These are phyloP conservation scores for Trachymyrmex septentrionalis DNA, from an alignment of 1,140 invertebrate genomes.

Conservation along the genomic window DNA sequence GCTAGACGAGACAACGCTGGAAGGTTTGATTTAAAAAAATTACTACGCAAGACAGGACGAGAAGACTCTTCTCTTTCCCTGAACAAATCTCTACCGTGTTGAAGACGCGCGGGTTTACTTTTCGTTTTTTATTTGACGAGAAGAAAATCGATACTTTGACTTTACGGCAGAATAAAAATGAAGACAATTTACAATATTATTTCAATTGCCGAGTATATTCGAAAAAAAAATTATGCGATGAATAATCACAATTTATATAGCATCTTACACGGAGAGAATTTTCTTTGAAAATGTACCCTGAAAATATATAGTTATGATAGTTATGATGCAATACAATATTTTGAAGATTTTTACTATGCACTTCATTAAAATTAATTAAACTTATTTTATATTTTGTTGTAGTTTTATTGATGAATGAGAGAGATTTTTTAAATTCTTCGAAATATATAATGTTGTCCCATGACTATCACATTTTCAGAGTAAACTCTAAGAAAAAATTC, in stretches of 20 bases:
- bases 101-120: slow-evolving; percentile 21
- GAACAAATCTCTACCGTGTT: slow-evolving; percentile 34
- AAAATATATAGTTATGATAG: too few species aligned
- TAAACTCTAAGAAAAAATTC: too few species aligned
- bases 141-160: not conserved
- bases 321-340: too few species aligned
- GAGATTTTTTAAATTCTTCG: too few species aligned
- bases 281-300: too few species aligned
- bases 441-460: too few species aligned
- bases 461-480: too few species aligned
- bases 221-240: not conserved
- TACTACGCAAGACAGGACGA: slow-evolving; percentile 17
- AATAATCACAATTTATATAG: not conserved
- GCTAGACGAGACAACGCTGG: not conserved
- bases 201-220: slow-evolving; percentile 1
- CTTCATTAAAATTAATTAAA: too few species aligned
- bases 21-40: slow-evolving; percentile 53
- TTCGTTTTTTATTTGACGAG: not conserved
- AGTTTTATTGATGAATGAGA: too few species aligned
- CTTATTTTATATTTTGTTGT: too few species aligned
- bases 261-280: too few species aligned
- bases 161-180: slow-evolving; percentile 2
- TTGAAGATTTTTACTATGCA: too few species aligned
- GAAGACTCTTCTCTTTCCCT: slow-evolving; percentile 58
- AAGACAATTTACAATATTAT: not conserved